Base-by-base conservation (phyloP, 2,113 vertebrate species). In the Calyptommatus sinebrachiatus region DNA sequence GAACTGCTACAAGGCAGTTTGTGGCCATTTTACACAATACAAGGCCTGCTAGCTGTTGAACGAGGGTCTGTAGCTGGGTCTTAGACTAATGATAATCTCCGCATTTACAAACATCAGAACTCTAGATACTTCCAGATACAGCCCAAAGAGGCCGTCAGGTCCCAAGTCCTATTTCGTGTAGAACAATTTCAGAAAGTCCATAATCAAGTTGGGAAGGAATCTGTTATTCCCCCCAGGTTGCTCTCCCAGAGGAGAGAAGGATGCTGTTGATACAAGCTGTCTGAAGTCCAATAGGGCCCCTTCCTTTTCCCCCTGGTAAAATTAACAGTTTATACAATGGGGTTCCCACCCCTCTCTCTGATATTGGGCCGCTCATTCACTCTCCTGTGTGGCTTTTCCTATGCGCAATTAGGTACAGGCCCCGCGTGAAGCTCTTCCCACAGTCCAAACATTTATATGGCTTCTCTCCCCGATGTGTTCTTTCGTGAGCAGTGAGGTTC, bases 361-460 rank as follows among this genome's bases (percentile, higher is more conserved):
- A 31, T 7, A 46, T 18, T 0, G 0, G 0, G 4, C 85, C 5
- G 84, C 87, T 82, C 87, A 91, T 76, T 94, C 87, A 91, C 76
- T 94, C 90, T 62, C 90, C 90, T 50, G 84, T 89, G 76, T 94
- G 92, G 63, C 81, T 88, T 79, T 87, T 87, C 78, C 87, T 77
- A 67, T 93, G 92, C 41, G 88, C 89, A 29, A 73, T 88, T 53
- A 92, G 89, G 46, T 93, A 90, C 35, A 91, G 91, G 53, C 90
- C 91, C 57, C 91, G 90, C 62, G 79, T 92, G 76, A 93, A 93
- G 61, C 88, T 86, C 84, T 90, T 91, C 5, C 91, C 92, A 7
- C 92, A 93, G 20, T 90, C 84, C 79, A 86, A 88, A 87, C 91
- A 91, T 41, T 90, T 88, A 82, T 92, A 93, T 67, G 91, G 91